phyloP scores from a whole-genome alignment of 2,797 vertebrate species.

The Oophaga sylvatica region DNA sequence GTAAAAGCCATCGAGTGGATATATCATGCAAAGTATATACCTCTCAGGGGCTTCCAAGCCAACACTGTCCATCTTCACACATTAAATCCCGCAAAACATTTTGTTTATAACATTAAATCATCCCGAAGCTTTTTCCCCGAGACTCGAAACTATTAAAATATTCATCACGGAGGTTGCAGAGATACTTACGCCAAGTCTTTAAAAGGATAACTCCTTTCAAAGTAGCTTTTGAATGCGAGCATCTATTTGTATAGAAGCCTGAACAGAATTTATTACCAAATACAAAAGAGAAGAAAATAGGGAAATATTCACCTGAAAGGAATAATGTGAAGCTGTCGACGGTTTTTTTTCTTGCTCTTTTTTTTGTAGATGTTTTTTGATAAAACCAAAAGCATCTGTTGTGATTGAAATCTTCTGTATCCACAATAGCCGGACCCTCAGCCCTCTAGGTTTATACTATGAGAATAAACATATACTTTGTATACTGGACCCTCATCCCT shows the following conservation, averaged over 20 bases:
- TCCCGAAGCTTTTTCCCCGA: constrained; percentile 72
- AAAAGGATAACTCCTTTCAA: constrained; percentile 71
- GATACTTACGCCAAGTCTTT: constrained; percentile 74
- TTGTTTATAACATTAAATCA: constrained; percentile 79
- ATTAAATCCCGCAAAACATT: constrained; percentile 81
- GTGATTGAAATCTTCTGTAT: background rate
- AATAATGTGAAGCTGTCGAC: constrained; percentile 21
- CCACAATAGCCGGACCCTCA: too few species aligned
- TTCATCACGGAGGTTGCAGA: constrained; percentile 78
- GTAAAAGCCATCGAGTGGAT: constrained; percentile 60
- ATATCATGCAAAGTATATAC: constrained; percentile 64
- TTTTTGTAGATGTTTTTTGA: background rate
- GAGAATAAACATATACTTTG: background rate
- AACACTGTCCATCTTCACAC: constrained; percentile 77
- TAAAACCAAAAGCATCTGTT: background rate
- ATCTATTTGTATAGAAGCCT: constrained; percentile 63
- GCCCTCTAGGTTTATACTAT: background rate
- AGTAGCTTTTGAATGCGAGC: constrained; percentile 70
- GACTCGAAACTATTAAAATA: constrained; percentile 84
- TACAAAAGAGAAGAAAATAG: constrained; percentile 59
- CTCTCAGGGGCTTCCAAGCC: constrained; percentile 70
- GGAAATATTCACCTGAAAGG: constrained; percentile 52
- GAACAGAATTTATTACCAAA: constrained; percentile 63
- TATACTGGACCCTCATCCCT: too few species aligned
- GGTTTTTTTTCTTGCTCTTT: background rate